These are phyloP conservation scores for Galagoides demidoff DNA, from an alignment of 2,797 vertebrate genomes.

Conservation along the genomic window DNA sequence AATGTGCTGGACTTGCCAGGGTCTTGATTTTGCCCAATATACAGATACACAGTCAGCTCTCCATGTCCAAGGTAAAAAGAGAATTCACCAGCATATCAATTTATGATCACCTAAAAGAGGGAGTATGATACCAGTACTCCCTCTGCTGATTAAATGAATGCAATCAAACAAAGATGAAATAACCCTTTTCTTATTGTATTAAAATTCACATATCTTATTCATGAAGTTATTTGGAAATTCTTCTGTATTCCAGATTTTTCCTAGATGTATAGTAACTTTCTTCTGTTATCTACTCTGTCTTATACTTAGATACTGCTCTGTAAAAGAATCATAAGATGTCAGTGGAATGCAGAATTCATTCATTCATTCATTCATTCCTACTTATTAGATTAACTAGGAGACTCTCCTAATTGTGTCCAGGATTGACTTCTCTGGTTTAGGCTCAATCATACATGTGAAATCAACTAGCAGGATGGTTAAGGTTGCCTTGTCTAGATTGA, in stretches of 20 bases:
- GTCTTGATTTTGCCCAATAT: background rate
- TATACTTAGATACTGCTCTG: background rate
- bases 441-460: background rate
- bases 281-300: background rate
- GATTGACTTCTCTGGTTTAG: background rate
- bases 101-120: too few species aligned
- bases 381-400: background rate
- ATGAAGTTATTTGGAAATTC: background rate
- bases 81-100: background rate
- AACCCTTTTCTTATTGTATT: background rate
- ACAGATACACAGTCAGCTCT: background rate
- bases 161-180: background rate
- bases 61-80: background rate
- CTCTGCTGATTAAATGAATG: slow-evolving; percentile 23
- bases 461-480: background rate
- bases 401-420: background rate
- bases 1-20: background rate
- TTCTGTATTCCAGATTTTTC: background rate
- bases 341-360: background rate
- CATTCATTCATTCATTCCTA: background rate
- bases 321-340: background rate
- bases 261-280: background rate
- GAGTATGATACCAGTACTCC: background rate
- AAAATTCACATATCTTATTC: background rate
- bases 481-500: background rate